phyloP scores from a whole-genome alignment of 2,113 vertebrate species.

The Petromus typicus region DNA sequence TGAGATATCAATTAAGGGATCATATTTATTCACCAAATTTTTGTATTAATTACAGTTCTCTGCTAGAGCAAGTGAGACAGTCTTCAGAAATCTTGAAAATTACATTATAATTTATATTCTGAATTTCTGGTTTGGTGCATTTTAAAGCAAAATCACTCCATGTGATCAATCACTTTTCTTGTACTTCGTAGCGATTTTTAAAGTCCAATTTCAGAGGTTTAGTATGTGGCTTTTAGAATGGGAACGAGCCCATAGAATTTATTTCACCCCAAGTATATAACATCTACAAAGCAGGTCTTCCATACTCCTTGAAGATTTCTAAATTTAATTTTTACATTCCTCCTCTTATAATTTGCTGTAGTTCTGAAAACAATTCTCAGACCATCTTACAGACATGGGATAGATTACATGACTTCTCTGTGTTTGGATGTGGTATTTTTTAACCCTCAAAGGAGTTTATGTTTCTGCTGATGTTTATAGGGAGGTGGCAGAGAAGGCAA shows the following conservation, averaged over 20 bases:
- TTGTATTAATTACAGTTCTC: conserved; percentile 72
- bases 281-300: background rate
- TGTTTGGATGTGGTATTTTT: background rate
- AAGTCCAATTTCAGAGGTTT: background rate
- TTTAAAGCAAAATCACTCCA: background rate
- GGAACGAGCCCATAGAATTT: background rate
- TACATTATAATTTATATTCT: conserved; percentile 23
- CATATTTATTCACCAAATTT: conserved; percentile 81
- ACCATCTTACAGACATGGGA: background rate
- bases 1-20: conserved; percentile 77
- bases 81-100: conserved; percentile 70
- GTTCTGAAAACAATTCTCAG: background rate
- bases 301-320: background rate
- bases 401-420: background rate
- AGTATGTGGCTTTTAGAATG: conserved; percentile 19
- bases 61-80: background rate
- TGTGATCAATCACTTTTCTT: conserved; percentile 14
- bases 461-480: background rate
- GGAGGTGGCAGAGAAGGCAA: background rate
- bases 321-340: conserved; percentile 4
- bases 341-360: background rate
- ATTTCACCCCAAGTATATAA: background rate
- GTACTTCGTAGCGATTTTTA: background rate
- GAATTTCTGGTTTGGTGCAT: conserved; percentile 50
- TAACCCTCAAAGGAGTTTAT: background rate